Base-by-base conservation (phyloP, 2,113 vertebrate species). In the Platanista minor region DNA sequence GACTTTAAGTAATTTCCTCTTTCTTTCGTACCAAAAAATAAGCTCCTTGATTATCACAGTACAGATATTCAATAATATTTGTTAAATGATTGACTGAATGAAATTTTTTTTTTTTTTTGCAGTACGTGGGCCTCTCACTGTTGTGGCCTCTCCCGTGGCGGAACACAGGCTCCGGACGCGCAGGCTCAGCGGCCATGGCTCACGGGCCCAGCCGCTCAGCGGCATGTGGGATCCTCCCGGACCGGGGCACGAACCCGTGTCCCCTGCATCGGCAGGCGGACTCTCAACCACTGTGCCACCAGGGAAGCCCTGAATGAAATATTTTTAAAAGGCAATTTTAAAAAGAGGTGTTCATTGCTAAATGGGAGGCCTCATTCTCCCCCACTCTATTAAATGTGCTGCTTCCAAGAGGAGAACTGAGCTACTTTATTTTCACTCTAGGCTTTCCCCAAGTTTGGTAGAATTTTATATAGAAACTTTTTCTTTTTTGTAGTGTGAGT, bases 61-160 rank as follows among this genome's bases (percentile, higher is more conserved):
- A 57, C 31, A 14, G 4, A 49, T 92, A 71, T 31, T 94, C 31
- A 36, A 77, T 75, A 77, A 69, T 87, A 95, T 90, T 90, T 90
- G 80, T 59, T 85, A 52, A 83, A 75, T 92, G n/a, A 84, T 21
- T 74, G 36, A 83, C 33, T 78, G 14, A 71, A 61, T 41, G 39
- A 64, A 94, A 41, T 80, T 71, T 49, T 90, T 94, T 94, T 71
- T n/a, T n/a, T n/a, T n/a, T n/a, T n/a, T n/a, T n/a, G n/a, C n/a
- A n/a, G n/a, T n/a, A n/a, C n/a, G n/a, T n/a, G n/a, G n/a, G n/a
- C n/a, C n/a, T n/a, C n/a, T n/a, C n/a, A n/a, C n/a, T n/a, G n/a
- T n/a, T n/a, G n/a, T n/a, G n/a, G n/a, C n/a, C n/a, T n/a, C n/a
- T n/a, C n/a, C n/a, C n/a, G n/a, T n/a, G n/a, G n/a, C n/a, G n/a